These are phyloP conservation scores for Ochotona curzoniae DNA, from an alignment of 2,113 vertebrate genomes.

Conservation along the genomic window DNA sequence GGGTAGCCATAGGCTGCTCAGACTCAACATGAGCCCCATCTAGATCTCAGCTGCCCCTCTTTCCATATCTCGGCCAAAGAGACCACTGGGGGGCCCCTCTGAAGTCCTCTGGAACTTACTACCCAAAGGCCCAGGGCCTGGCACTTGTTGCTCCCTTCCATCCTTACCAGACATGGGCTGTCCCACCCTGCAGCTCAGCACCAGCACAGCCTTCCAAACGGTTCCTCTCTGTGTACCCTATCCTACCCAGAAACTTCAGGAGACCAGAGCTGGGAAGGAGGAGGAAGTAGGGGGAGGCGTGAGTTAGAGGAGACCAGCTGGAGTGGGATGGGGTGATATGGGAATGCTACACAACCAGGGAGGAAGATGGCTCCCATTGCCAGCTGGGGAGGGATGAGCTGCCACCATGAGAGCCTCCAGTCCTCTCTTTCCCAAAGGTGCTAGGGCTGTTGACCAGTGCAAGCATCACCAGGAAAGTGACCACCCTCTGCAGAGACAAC, in stretches of 20 bases:
- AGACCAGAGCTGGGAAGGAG: background rate
- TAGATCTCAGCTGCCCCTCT: background rate
- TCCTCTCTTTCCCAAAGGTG: constrained; percentile 37
- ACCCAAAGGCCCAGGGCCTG: background rate
- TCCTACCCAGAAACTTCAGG: background rate
- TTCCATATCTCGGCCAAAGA: background rate
- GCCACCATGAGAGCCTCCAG: constrained; percentile 30
- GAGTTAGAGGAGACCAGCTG: background rate
- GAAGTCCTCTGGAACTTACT: background rate
- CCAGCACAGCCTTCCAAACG: background rate
- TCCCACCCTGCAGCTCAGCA: background rate
- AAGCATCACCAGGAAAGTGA: constrained; percentile 15
- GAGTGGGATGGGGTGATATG: background rate
- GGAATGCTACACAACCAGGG: background rate
- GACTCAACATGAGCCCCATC: background rate
- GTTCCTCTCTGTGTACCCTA: no score
- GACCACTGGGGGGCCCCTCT: background rate
- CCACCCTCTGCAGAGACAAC: background rate
- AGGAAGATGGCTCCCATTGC: background rate
- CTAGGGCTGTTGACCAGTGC: background rate
- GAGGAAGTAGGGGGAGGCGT: background rate
- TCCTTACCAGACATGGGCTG: rapidly evolving
- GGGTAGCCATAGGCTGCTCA: background rate
- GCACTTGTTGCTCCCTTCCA: background rate
- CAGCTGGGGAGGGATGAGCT: background rate